These are phyloP conservation scores for Aricia artaxerxes DNA, from an alignment of 2,888 invertebrate genomes.

Conservation along the genomic window DNA sequence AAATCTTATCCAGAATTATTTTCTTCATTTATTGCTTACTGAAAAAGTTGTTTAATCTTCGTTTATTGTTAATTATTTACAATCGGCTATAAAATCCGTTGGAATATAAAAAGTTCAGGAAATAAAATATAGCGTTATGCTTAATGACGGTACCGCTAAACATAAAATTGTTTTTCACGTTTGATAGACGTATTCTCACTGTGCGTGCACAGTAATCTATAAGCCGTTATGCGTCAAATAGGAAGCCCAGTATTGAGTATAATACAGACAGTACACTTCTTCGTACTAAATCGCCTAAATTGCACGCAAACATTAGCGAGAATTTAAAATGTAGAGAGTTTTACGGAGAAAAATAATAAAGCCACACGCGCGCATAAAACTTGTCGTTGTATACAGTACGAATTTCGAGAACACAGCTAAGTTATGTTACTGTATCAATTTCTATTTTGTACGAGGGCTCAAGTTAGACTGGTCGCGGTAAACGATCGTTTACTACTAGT, in stretches of 20 bases:
- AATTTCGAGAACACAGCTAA: background rate
- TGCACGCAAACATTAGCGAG: too few species aligned
- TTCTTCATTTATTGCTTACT: too few species aligned
- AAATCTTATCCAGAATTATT: too few species aligned
- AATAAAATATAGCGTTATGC: background rate
- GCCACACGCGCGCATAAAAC: too few species aligned
- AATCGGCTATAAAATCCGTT: background rate
- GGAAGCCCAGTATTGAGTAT: background rate
- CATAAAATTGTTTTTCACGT: conserved; percentile 21
- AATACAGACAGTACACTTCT: too few species aligned
- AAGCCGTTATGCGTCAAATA: conserved; percentile 27
- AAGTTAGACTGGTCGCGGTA: background rate
- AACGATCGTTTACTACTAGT: conserved; percentile 1
- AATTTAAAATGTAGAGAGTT: background rate
- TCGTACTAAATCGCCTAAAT: too few species aligned
- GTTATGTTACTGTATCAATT: background rate
- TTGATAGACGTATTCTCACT: conserved; percentile 20
- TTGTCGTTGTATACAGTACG: too few species aligned
- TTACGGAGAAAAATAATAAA: too few species aligned
- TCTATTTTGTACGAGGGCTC: background rate
- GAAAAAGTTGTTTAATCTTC: too few species aligned
- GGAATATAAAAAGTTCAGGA: background rate
- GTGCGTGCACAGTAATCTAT: conserved; percentile 16
- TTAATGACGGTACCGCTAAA: conserved; percentile 10
- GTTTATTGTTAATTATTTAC: too few species aligned